Evolutionary conservation across 2,797 vertebrate species (phyloP).

Genomic region (Caiman crocodilus): DNA sequence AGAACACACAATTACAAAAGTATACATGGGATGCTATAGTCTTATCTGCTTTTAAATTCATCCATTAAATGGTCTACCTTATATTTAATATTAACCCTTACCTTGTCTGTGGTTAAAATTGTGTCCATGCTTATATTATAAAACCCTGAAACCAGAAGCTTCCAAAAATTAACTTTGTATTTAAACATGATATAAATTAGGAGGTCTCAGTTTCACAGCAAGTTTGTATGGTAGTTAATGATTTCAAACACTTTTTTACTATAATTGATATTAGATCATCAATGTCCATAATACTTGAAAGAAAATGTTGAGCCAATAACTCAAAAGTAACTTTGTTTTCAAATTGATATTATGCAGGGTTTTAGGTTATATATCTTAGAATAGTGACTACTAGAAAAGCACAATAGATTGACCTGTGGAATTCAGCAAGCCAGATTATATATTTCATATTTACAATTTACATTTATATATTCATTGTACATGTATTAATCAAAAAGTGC

Average conservation of each 20-base stretch:
- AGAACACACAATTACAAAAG: slow-evolving; percentile 82
- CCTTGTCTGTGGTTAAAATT: background rate
- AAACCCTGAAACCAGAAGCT: background rate
- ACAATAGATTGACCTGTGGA: background rate
- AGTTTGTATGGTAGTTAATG: background rate
- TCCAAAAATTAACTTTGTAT: background rate
- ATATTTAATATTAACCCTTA: slow-evolving; percentile 73
- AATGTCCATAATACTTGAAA: background rate
- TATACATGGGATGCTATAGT: slow-evolving; percentile 79
- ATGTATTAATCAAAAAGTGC: background rate
- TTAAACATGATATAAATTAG: background rate
- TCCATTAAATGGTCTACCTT: slow-evolving; percentile 78
- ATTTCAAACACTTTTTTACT: background rate
- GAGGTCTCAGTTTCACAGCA: background rate
- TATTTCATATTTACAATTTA: background rate
- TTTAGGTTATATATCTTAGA: background rate
- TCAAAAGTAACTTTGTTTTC: background rate
- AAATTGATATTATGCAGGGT: background rate
- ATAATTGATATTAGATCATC: background rate
- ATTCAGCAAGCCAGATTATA: background rate
- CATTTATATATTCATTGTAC: background rate
- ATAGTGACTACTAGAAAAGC: background rate
- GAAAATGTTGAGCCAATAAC: background rate
- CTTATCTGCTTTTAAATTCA: slow-evolving; percentile 81
- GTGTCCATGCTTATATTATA: background rate